Evolutionary conservation across 1,140 invertebrate species (phyloP).

Genomic region (Venustaconcha ellipsiformis): DNA sequence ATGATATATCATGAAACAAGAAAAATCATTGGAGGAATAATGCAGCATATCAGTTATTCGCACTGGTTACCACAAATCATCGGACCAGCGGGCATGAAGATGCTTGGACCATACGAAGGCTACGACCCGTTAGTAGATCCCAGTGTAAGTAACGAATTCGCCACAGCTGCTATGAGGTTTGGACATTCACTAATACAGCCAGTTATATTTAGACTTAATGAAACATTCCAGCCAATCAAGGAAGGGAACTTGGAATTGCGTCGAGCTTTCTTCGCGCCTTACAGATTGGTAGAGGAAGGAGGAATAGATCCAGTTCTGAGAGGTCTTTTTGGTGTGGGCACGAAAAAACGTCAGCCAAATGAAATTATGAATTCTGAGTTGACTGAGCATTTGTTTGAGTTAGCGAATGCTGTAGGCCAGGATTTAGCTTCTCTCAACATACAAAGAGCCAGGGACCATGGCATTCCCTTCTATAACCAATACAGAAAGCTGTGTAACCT

Average conservation of each 20-base stretch:
- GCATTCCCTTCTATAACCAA: conserved; percentile 89
- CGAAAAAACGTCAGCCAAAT: conserved; percentile 80
- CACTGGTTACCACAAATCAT: conserved; percentile 93
- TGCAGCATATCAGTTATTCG: conserved; percentile 96
- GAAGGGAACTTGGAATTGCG: conserved; percentile 87
- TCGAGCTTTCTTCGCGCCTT: conserved; percentile 97
- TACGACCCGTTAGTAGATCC: conserved; percentile 88
- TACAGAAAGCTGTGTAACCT: conserved; percentile 91
- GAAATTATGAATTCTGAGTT: conserved; percentile 94
- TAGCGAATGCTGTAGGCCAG: conserved; percentile 85
- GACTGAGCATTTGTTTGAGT: conserved; percentile 93
- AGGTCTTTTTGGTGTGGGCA: conserved; percentile 89
- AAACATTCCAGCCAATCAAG: conserved; percentile 84
- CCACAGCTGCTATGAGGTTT: conserved; percentile 95
- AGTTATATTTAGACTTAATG: conserved; percentile 86
- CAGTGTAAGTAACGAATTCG: conserved; percentile 94
- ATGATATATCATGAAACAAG: conserved; percentile 86
- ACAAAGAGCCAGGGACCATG: conserved; percentile 94
- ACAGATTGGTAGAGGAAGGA: conserved; percentile 94
- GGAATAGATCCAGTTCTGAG: conserved; percentile 95
- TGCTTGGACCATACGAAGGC: conserved; percentile 82
- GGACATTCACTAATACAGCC: conserved; percentile 98
- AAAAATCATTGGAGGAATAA: conserved; percentile 94
- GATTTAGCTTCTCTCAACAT: conserved; percentile 98
- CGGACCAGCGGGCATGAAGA: conserved; percentile 78